phyloP scores from a whole-genome alignment of 2,888 invertebrate genomes.

The Drosophila fungiperda region DNA sequence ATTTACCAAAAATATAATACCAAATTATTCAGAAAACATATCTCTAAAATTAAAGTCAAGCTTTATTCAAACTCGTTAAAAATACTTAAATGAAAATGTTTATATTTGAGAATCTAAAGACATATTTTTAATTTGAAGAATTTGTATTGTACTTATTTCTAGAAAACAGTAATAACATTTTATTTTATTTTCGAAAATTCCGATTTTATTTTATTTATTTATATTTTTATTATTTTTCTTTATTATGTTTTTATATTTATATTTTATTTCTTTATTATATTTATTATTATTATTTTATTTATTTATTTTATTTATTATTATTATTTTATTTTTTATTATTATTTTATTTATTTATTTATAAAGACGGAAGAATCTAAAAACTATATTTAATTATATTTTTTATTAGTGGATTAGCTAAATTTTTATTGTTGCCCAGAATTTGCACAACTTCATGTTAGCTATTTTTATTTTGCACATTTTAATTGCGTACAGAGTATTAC shows the following conservation, averaged over 20 bases:
- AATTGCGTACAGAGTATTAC: constrained; percentile 1
- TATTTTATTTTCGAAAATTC: not conserved
- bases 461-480: not conserved
- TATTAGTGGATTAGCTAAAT: not conserved
- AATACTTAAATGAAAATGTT: not conserved
- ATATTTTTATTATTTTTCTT: too few species aligned
- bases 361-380: not conserved
- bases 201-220: too few species aligned
- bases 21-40: not conserved
- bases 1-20: too few species aligned
- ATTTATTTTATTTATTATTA: too few species aligned
- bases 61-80: not conserved
- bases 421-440: not conserved
- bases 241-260: too few species aligned
- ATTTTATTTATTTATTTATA: not conserved
- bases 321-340: not conserved
- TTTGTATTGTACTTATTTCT: not conserved
- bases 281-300: too few species aligned
- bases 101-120: not conserved
- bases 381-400: not conserved
- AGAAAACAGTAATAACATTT: not conserved
- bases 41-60: not conserved
- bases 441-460: not conserved
- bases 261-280: too few species aligned
- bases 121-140: not conserved